Percentiles rank a stretch among this genome's conserved stretches.
phyloP scores from a whole-genome alignment of 2,888 invertebrate genomes.

The Gisinianus flammeolus region DNA sequence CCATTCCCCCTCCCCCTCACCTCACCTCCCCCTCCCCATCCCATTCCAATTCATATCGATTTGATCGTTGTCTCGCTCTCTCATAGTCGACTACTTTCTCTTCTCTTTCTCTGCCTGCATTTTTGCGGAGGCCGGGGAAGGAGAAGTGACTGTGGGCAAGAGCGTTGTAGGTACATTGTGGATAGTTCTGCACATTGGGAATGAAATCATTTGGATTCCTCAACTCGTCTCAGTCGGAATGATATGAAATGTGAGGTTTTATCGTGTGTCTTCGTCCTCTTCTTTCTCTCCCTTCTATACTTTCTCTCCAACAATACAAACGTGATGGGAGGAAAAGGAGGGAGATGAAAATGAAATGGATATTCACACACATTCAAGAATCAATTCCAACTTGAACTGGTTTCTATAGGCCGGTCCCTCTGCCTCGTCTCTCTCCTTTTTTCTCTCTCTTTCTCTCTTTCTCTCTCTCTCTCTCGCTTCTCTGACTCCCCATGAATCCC shows the following conservation, averaged over 20 bases:
- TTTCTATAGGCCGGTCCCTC: too few species aligned
- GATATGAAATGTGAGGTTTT: constrained; percentile 8
- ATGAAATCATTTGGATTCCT: constrained; percentile 5
- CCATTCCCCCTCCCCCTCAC: not conserved
- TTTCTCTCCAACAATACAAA: too few species aligned
- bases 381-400: too few species aligned
- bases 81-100: too few species aligned
- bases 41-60: not conserved
- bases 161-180: not conserved
- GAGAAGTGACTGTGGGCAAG: not conserved
- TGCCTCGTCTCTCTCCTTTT: too few species aligned
- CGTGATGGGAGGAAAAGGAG: not conserved
- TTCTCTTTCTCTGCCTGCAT: not conserved
- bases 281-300: too few species aligned
- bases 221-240: constrained; percentile 4
- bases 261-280: too few species aligned
- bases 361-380: constrained; percentile 3
- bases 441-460: too few species aligned
- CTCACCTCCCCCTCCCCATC: not conserved
- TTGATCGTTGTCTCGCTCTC: too few species aligned
- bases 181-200: too few species aligned
- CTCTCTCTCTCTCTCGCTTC: not conserved
- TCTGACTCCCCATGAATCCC: not conserved
- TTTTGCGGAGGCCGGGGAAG: not conserved
- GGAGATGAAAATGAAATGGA: not conserved